Percentiles rank a stretch among this genome's conserved stretches.
phyloP scores from a whole-genome alignment of 1,140 invertebrate genomes.

The Drosophila melanica region DNA sequence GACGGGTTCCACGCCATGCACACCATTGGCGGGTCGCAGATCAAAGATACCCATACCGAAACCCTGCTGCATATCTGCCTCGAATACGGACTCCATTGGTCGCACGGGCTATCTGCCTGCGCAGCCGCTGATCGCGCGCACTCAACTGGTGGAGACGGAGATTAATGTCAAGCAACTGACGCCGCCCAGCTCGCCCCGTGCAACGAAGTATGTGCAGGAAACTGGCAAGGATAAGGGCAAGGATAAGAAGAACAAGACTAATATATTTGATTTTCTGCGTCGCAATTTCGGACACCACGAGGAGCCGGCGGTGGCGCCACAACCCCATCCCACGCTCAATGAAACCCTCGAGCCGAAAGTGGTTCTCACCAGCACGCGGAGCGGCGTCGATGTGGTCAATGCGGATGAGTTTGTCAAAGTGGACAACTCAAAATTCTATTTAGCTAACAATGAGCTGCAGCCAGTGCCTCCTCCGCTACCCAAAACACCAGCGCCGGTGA shows the following conservation, averaged over 20 bases:
- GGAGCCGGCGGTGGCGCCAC: constrained; percentile 31
- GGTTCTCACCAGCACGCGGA: constrained; percentile 69
- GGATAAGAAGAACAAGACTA: constrained; percentile 74
- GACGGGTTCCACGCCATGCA: constrained; percentile 49
- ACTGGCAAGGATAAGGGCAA: constrained; percentile 48
- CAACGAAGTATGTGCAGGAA: constrained; percentile 1
- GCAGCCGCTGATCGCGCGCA: constrained; percentile 63
- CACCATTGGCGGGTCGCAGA: constrained; percentile 47
- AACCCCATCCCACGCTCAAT: constrained; percentile 56
- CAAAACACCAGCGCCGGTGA: constrained; percentile 73
- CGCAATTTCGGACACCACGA: constrained; percentile 77
- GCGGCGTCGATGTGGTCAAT: constrained; percentile 69
- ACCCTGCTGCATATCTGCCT: constrained; percentile 66
- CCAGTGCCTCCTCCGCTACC: constrained; percentile 65
- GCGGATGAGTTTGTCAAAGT: constrained; percentile 63
- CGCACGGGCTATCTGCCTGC: constrained; percentile 59
- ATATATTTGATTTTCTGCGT: constrained; percentile 81
- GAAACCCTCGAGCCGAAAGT: constrained; percentile 71
- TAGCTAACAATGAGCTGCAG: constrained; percentile 50
- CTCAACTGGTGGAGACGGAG: constrained; percentile 76
- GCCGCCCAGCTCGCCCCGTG: constrained; percentile 50
- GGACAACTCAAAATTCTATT: constrained; percentile 81
- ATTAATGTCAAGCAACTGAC: constrained; percentile 71
- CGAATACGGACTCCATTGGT: constrained; percentile 69
- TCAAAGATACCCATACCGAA: constrained; percentile 81